Conservation (phyloP, 2,888 invertebrate species). For the Schizotus pectinicornis region DNA sequence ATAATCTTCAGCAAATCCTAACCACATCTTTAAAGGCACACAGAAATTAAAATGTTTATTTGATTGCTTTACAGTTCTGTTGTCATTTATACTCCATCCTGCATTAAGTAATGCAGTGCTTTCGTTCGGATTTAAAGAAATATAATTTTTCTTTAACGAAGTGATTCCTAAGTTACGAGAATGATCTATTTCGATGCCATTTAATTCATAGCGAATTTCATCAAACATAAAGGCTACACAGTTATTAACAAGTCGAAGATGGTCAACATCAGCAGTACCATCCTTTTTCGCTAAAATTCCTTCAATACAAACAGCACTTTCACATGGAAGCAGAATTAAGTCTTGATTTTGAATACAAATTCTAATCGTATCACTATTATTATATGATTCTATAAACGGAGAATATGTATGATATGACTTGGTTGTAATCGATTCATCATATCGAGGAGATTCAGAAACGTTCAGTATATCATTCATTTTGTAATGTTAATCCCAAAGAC, state of each 20-base stretch:
- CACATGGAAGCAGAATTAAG: conserved; percentile 31
- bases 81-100: conserved; percentile 20
- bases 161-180: conserved; percentile 29
- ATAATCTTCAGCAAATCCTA: conserved; percentile 38
- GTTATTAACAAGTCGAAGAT: conserved; percentile 11
- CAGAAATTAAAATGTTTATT: conserved; percentile 27
- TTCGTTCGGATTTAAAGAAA: conserved; percentile 16
- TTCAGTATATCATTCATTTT: conserved; percentile 32
- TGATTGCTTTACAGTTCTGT: conserved; percentile 3
- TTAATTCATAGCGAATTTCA: conserved; percentile 32
- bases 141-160: conserved; percentile 26
- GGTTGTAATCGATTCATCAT: conserved; percentile 38
- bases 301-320: conserved; percentile 36
- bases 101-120: conserved; percentile 12
- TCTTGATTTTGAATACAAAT: conserved; percentile 44
- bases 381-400: conserved; percentile 39
- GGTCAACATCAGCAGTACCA: conserved; percentile 1
- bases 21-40: conserved; percentile 27
- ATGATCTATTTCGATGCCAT: conserved; percentile 33
- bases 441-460: conserved; percentile 24
- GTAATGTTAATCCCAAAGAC: conserved; percentile 22
- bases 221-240: conserved; percentile 27
- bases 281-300: conserved; percentile 20
- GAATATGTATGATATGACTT: conserved; percentile 40
- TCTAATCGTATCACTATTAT: conserved; percentile 45